Evolutionary conservation across 2,113 vertebrate genomes (phyloP).

Genomic region (Monopterus albus): DNA sequence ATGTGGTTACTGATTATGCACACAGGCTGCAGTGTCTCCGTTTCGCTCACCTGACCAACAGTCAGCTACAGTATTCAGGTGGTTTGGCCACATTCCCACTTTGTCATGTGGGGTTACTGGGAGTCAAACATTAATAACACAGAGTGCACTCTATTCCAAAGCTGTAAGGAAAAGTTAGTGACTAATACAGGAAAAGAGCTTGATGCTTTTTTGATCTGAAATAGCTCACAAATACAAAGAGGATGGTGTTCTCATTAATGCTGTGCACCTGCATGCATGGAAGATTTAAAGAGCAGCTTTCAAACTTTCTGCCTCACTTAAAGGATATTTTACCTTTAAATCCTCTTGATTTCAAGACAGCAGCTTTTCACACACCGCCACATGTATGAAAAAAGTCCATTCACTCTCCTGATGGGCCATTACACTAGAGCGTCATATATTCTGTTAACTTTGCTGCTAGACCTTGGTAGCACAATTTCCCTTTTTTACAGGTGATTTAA

Average conservation of each 20-base stretch:
- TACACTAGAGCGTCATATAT: too few species aligned
- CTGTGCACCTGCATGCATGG: not conserved
- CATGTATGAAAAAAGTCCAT: not conserved
- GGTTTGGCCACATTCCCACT: conserved; percentile 68
- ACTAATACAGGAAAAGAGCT: not conserved
- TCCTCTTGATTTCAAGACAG: not conserved
- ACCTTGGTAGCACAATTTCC: too few species aligned
- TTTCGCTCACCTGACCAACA: conserved; percentile 43
- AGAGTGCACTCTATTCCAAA: not conserved
- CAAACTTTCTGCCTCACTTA: not conserved
- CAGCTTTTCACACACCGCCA: not conserved
- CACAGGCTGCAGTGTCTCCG: not conserved
- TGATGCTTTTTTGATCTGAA: not conserved
- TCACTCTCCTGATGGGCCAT: not conserved
- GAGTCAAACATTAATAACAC: not conserved
- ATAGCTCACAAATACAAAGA: too few species aligned
- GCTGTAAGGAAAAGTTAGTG: not conserved
- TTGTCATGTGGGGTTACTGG: not conserved
- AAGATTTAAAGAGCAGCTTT: not conserved
- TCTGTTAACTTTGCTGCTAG: too few species aligned
- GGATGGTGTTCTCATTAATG: not conserved
- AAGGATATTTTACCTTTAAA: too few species aligned
- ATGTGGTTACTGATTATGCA: conserved; percentile 51
- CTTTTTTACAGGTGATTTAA: too few species aligned
- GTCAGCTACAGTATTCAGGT: conserved; percentile 10